phyloP scores from a whole-genome alignment of 1,140 invertebrate species.

The Phenacoccus solenopsis region DNA sequence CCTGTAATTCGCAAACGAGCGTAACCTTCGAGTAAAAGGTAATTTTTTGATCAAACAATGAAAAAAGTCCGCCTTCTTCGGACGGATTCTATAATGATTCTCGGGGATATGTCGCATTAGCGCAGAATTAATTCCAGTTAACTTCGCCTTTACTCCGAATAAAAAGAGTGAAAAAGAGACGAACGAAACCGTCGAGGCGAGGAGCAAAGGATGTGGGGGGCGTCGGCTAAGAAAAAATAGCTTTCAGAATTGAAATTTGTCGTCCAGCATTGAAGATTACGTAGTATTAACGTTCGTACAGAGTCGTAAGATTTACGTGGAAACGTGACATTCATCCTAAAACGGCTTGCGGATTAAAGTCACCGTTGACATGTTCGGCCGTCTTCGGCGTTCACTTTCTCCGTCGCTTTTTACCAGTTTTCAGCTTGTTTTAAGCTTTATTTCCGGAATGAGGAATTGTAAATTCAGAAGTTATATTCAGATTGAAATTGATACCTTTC shows the following conservation, averaged over 20 bases:
- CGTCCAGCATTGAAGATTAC: neutral
- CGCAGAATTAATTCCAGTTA: slow-evolving; percentile 1
- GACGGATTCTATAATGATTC: neutral
- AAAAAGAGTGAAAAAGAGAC: neutral
- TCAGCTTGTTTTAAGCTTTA: neutral
- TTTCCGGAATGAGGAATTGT: neutral
- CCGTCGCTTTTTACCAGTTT: neutral
- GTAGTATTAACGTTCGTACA: neutral
- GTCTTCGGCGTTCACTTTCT: neutral
- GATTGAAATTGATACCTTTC: slow-evolving; percentile 2
- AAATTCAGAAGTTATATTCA: neutral
- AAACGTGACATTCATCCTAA: neutral
- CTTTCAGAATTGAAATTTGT: neutral
- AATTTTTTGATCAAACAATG: neutral
- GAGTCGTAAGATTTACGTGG: neutral
- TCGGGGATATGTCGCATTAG: neutral
- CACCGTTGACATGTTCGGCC: neutral
- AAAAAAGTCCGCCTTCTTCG: neutral
- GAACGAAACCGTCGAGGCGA: neutral
- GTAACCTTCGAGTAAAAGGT: neutral
- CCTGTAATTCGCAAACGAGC: neutral
- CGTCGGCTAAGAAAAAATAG: no score
- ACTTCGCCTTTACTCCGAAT: neutral
- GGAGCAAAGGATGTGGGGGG: no score
- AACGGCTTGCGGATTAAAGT: neutral